These are phyloP conservation scores for Pachliopta kotzebuea DNA, from an alignment of 2,888 invertebrate genomes.

Conservation along the genomic window DNA sequence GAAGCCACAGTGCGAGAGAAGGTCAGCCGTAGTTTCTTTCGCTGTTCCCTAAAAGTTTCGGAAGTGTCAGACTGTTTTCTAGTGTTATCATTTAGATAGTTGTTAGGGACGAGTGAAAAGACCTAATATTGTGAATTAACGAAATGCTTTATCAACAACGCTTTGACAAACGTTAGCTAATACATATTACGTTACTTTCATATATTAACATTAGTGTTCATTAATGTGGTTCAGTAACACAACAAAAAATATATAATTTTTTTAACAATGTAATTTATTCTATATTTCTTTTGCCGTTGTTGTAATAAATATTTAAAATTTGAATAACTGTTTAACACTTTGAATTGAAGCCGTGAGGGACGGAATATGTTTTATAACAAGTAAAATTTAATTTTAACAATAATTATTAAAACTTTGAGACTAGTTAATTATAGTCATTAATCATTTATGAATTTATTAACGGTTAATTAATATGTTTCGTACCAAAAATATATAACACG, in stretches of 20 bases:
- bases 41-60: conserved; percentile 75
- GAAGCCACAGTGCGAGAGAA: conserved; percentile 64
- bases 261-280: too few relatives aligned
- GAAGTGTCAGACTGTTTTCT: conserved; percentile 75
- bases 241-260: too few relatives aligned
- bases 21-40: conserved; percentile 76
- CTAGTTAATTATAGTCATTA: too few relatives aligned
- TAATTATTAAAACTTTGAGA: too few relatives aligned
- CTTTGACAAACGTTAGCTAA: conserved; percentile 55
- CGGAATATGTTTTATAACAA: too few relatives aligned
- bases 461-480: background rate
- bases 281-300: too few relatives aligned
- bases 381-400: too few relatives aligned
- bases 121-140: conserved; percentile 76
- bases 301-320: too few relatives aligned
- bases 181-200: conserved; percentile 59
- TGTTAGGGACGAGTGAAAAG: conserved; percentile 64
- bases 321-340: too few relatives aligned
- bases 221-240: too few relatives aligned
- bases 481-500: conserved; percentile 12
- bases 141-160: conserved; percentile 77
- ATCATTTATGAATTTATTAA: conserved; percentile 7
- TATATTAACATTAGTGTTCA: background rate
- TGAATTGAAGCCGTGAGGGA: too few relatives aligned
- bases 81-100: conserved; percentile 76